These are phyloP conservation scores for Brachyopa scutellaris DNA, from an alignment of 2,888 invertebrate species.

Conservation along the genomic window DNA sequence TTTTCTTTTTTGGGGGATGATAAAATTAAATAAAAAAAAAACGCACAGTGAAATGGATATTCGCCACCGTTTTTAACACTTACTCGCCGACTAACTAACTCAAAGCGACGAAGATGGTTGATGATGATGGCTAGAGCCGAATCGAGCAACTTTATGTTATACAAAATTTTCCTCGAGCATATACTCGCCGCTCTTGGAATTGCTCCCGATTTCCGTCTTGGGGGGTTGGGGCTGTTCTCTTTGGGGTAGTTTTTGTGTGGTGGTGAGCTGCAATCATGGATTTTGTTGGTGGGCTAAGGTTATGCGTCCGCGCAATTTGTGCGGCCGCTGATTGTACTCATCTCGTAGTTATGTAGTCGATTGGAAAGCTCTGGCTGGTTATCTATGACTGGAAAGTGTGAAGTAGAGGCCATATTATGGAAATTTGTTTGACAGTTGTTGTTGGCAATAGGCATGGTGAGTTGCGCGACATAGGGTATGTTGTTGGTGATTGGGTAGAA, in stretches of 20 bases:
- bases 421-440: conserved; percentile 46
- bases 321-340: too few species aligned
- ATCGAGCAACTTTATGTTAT: conserved; percentile 64
- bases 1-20: conserved; percentile 50
- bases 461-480: conserved; percentile 44
- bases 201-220: conserved; percentile 10
- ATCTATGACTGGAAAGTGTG: conserved; percentile 25
- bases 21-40: conserved; percentile 62
- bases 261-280: conserved; percentile 57
- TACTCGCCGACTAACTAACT: conserved; percentile 73
- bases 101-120: conserved; percentile 70
- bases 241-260: conserved; percentile 6
- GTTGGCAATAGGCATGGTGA: conserved; percentile 35
- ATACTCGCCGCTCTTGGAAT: conserved; percentile 36
- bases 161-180: conserved; percentile 50
- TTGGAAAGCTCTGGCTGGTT: conserved; percentile 37
- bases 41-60: conserved; percentile 69
- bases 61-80: conserved; percentile 70
- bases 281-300: conserved; percentile 65
- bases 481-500: conserved; percentile 22
- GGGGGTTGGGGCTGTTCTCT: not conserved
- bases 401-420: conserved; percentile 6
- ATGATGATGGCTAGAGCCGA: conserved; percentile 65
- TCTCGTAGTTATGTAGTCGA: conserved; percentile 4
- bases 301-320: conserved; percentile 65